Base-by-base conservation (phyloP, 2,113 vertebrate genomes). In the Macquaria australasica region DNA sequence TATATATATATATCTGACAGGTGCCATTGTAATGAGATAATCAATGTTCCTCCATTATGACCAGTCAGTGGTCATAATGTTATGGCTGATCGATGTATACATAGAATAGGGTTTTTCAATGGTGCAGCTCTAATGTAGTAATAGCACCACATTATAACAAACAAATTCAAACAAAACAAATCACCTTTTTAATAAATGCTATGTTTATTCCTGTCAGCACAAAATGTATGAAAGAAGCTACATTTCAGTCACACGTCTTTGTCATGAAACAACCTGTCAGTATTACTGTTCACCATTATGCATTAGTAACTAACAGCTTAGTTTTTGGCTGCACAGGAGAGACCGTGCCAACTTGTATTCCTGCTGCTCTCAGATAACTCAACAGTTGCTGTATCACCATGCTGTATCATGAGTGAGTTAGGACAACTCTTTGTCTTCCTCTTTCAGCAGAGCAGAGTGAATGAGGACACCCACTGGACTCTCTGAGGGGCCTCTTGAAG, bases 321-420 rank as follows among this genome's bases (percentile, higher is more conserved):
- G 14, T 43, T 28, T 8, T 7, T 50, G 18, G 18, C 14, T 7
- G 18, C 60, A 48, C 4, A 8, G 31, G 6, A 18, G 6, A 55
- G 25, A 7, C 11, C 9, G 11, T 7, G 25, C 16, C 51, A 82
- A 1, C 16, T 39, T 59, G 39, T 23, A 3, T 15, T 39, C 37
- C 67, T 78, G 82, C 23, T 23, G 41, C 43, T 59, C 43, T 41
- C 55, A 53, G 81, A 82, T 82, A 82, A 69, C 10, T 23, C 28
- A 28, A 6, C 50, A 67, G 70, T n/a, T 45, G 25, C 45, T 63
- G 45, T 34, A 31, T 64, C 59, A 45, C 34, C 1, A n/a, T 3
- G 11, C 28, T 43, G 23, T 23, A 53, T 23, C 43, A 39, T 41
- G 31, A 3, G 16, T 12, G 2, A 20, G 23, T 39, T 3, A 6